Percentiles rank a stretch among this genome's conserved stretches.
Conservation (phyloP, 1,140 invertebrate genomes). For the Heterodera carotae region DNA sequence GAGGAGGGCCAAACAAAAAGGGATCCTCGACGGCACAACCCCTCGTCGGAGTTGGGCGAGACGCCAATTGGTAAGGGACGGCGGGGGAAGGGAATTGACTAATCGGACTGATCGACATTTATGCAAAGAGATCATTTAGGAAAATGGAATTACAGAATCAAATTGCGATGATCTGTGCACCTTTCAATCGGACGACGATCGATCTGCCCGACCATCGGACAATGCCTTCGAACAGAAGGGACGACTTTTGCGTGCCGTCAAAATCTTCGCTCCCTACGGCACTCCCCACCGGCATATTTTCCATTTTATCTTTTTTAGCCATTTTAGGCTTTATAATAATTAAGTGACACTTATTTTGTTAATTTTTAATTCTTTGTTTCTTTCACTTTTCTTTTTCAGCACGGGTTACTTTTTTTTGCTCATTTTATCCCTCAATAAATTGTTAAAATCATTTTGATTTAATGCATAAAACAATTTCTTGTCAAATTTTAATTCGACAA, state of each 20-base stretch:
- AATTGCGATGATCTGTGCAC: neutral
- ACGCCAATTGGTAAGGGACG: neutral
- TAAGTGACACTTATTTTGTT: too few relatives aligned
- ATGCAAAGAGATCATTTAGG: neutral
- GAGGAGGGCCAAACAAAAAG: conserved; percentile 2
- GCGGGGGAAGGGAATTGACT: too few relatives aligned
- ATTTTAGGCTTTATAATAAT: too few relatives aligned
- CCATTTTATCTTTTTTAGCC: neutral
- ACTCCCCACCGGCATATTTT: neutral
- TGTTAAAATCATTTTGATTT: neutral
- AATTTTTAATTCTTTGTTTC: neutral
- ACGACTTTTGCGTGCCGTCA: neutral
- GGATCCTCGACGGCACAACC: neutral
- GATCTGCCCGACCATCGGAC: neutral
- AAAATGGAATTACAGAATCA: neutral
- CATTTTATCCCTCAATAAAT: neutral
- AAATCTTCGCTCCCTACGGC: neutral
- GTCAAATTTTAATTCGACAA: too few relatives aligned
- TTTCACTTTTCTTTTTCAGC: neutral
- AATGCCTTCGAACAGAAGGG: neutral
- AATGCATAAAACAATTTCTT: too few relatives aligned
- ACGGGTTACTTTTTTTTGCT: neutral
- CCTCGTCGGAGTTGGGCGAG: too few relatives aligned
- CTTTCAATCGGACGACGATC: neutral
- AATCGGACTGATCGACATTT: neutral